Conservation (phyloP, 1,140 invertebrate species). For the Maconellicoccus hirsutus region DNA sequence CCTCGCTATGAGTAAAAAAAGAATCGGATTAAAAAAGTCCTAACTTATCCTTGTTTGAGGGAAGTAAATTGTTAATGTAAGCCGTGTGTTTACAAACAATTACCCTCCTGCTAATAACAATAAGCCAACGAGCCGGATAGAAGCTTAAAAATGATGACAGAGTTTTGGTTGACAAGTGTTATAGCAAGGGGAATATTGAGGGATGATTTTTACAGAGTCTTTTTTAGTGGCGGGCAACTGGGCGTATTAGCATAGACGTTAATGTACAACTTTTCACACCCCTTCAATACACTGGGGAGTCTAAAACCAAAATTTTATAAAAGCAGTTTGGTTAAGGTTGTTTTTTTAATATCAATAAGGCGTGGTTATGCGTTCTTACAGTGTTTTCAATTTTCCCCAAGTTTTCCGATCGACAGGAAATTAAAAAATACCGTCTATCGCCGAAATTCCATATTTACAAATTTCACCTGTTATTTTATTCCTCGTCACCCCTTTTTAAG, state of each 20-base stretch:
- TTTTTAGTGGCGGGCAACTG: neutral
- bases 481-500: neutral
- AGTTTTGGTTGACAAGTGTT: slow-evolving; percentile 8
- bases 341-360: neutral
- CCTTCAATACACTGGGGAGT: slow-evolving; percentile 1
- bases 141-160: neutral
- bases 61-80: slow-evolving; percentile 9
- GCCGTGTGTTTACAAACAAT: slow-evolving; percentile 1
- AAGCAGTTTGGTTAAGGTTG: neutral
- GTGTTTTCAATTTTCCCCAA: neutral
- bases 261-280: slow-evolving; percentile 8
- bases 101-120: neutral
- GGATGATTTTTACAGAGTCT: neutral
- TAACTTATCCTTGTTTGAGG: neutral
- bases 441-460: neutral
- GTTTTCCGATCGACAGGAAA: neutral
- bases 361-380: neutral
- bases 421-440: neutral
- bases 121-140: neutral
- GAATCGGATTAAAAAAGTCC: neutral
- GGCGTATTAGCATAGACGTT: slow-evolving; percentile 7
- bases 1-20: neutral
- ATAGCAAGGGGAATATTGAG: neutral
- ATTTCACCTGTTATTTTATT: no score
- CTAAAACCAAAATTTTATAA: neutral